These are phyloP conservation scores for Panurus biarmicus DNA, from an alignment of 2,113 vertebrate species.

Conservation along the genomic window DNA sequence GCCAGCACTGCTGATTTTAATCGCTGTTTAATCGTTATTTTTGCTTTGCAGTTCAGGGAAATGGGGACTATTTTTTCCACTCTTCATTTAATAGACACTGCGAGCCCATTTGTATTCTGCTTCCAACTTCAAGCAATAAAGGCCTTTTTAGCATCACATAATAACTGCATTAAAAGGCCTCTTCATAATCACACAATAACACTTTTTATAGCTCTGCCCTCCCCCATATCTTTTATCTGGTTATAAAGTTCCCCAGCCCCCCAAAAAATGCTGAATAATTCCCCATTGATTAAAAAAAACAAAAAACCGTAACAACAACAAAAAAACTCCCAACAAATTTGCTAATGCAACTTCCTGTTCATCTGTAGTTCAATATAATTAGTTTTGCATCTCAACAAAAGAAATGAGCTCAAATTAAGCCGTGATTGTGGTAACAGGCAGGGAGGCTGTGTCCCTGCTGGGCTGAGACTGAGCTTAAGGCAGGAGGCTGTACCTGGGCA, in stretches of 20 bases:
- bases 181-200: conserved; percentile 56
- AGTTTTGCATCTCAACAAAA: conserved; percentile 63
- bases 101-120: conserved; percentile 45
- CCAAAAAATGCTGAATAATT: conserved; percentile 46
- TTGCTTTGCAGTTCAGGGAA: conserved; percentile 2
- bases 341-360: conserved; percentile 50
- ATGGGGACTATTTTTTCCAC: not conserved
- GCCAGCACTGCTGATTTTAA: not conserved
- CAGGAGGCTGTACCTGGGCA: conserved; percentile 30
- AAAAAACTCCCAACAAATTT: not conserved
- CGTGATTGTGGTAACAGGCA: conserved; percentile 7
- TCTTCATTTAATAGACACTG: conserved; percentile 37
- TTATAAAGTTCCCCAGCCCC: conserved; percentile 20
- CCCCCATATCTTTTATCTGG: conserved; percentile 16
- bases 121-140: conserved; percentile 56
- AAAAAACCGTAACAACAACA: not conserved
- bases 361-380: conserved; percentile 58
- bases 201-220: conserved; percentile 51
- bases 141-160: conserved; percentile 58
- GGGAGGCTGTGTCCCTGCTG: conserved; percentile 21
- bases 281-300: conserved; percentile 52
- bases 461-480: not conserved
- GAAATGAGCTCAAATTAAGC: conserved; percentile 47
- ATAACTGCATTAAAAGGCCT: conserved; percentile 61
- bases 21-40: conserved; percentile 19